A percentile compares a stretch with the other conserved stretches of the same genome.
phyloP scores from a whole-genome alignment of 1,140 invertebrate genomes.

The Drosophila teissieri region DNA sequence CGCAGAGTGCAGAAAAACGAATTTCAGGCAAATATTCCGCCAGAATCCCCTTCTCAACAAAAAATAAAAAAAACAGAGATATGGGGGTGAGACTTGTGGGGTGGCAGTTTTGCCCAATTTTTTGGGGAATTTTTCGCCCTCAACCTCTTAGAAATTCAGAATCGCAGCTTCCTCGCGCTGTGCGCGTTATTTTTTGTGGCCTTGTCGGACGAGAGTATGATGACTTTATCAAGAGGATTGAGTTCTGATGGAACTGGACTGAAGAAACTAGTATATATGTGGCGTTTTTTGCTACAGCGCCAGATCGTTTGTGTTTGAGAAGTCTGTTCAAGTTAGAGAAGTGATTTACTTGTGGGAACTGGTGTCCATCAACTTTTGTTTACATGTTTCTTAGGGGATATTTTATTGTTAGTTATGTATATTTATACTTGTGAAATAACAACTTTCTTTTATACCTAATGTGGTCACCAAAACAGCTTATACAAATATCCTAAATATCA shows the following conservation, averaged over 20 bases:
- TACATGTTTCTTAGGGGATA: neutral
- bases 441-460: too few species aligned
- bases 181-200: conserved; percentile 39
- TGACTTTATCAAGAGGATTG: conserved; percentile 48
- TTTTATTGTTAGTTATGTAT: neutral
- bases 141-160: conserved; percentile 24
- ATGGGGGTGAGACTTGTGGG: conserved; percentile 3
- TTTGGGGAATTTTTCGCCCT: conserved; percentile 13
- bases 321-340: neutral
- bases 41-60: neutral
- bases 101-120: conserved; percentile 13
- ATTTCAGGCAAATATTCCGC: conserved; percentile 55
- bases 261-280: neutral
- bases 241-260: conserved; percentile 18
- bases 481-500: too few species aligned
- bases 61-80: neutral
- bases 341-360: conserved; percentile 7
- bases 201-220: conserved; percentile 34
- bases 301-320: conserved; percentile 7
- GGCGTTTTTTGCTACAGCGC: neutral
- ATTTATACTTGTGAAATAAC: too few species aligned
- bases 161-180: conserved; percentile 37
- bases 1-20: conserved; percentile 72
- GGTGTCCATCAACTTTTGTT: neutral
- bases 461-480: too few species aligned